These are phyloP conservation scores for Uria lomvia DNA, from an alignment of 2,113 vertebrate species.

Conservation along the genomic window DNA sequence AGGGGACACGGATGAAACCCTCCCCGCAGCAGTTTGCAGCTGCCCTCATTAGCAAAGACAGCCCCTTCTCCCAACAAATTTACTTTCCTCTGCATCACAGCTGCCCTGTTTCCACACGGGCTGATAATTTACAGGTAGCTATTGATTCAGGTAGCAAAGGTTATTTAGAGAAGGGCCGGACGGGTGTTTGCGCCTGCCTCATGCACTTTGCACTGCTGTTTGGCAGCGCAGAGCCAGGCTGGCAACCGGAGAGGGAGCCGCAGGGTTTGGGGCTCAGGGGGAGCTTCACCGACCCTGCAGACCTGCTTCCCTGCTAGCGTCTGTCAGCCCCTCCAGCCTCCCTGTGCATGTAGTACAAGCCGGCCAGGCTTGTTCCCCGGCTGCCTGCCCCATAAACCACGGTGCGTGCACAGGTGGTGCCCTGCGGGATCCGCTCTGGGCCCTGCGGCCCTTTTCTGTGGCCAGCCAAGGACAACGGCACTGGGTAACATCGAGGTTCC, in stretches of 20 bases:
- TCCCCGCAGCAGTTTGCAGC: not conserved
- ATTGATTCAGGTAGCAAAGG: constrained; percentile 39
- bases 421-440: not conserved
- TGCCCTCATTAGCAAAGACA: not conserved
- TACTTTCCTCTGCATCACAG: not conserved
- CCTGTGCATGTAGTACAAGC: not conserved
- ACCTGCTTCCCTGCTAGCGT: not conserved
- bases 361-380: not conserved
- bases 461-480: not conserved
- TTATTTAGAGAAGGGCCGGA: not conserved
- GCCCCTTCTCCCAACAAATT: not conserved
- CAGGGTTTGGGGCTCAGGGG: not conserved
- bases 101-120: not conserved
- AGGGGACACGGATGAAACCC: not conserved
- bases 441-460: not conserved
- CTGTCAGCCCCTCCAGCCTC: not conserved
- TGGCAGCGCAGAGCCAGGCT: fast-evolving
- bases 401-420: fast-evolving
- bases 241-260: not conserved
- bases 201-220: not conserved
- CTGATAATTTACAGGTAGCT: not conserved
- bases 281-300: not conserved
- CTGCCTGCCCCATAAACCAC: not conserved
- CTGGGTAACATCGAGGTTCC: not conserved
- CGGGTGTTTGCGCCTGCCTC: not conserved